Evolutionary conservation across 2,888 invertebrate genomes (phyloP), one percentile per base, ranked within the genome.

Genomic region (Lepidocyrtinus sp.): DNA sequence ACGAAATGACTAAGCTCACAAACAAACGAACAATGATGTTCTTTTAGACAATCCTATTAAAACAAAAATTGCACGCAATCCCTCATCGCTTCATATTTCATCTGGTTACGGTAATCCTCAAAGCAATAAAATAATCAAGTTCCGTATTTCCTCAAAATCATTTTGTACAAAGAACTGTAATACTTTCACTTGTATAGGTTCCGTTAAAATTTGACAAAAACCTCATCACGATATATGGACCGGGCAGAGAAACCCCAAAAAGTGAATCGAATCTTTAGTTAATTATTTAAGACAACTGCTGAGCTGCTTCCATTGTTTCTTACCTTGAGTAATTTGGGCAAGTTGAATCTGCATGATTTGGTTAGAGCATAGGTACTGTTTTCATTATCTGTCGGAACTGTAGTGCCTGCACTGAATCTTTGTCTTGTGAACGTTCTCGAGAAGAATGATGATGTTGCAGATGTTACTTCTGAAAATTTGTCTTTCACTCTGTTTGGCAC

Each of bases 401-500:
- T n/a, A n/a, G n/a, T n/a, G 55, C n/a, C 17, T n/a, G 55, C 36
- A 9, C 36, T 36, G 7, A 36, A 12, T 36, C 36, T 36, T 55
- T 55, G 55, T 72, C 72, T 72, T 46, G 19, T 45, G n/a, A n/a
- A 25, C 21, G n/a, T 25, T 72, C 45, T 46, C n/a, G 61, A n/a
- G n/a, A n/a, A 36, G 12, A 36, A 36, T 36, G 55, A 55, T 55
- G 55, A 62, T n/a, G 63, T 45, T 36, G 21, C 55, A 59, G 73
- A 45, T 59, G 70, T n/a, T 62, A 12, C 12, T 26, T 55, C 22
- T 50, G 76, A 68, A 62, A 27, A 64, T 55, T 55, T 17, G 27
- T 63, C 73, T 71, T 63, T 70, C 76, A 64, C 64, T 67, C 63
- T 69, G 65, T 71, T 78, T 78, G 78, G 78, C 78, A 78, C 78